These are phyloP conservation scores for Acanthosepion lycidas DNA, from an alignment of 2,888 invertebrate genomes.

Conservation along the genomic window DNA sequence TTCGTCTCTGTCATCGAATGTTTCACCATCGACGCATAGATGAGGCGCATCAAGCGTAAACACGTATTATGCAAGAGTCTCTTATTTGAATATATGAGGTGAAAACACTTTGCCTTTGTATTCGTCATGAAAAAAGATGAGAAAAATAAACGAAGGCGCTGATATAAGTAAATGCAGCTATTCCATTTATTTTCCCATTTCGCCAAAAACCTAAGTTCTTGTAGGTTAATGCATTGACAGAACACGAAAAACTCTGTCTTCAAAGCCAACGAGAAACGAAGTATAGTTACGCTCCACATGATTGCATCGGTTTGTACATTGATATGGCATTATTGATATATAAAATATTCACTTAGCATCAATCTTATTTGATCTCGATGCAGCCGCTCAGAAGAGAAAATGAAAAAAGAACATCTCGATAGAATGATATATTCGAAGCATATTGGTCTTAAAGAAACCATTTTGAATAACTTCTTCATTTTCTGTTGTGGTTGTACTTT, in stretches of 20 bases:
- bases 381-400: neutral
- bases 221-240: neutral
- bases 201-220: neutral
- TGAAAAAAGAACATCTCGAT: neutral
- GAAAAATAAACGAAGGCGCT: no score
- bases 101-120: neutral
- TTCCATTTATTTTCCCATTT: neutral
- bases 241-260: neutral
- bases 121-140: neutral
- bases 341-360: slow-evolving; percentile 33
- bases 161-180: neutral
- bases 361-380: neutral
- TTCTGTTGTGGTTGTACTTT: no score
- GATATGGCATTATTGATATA: slow-evolving; percentile 18
- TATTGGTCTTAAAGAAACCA: neutral
- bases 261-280: neutral
- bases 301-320: neutral
- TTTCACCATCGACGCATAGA: neutral
- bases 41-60: neutral
- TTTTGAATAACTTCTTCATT: neutral
- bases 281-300: neutral
- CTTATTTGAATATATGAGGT: slow-evolving; percentile 13
- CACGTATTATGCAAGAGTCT: neutral
- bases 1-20: neutral
- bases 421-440: neutral